Percentiles rank a stretch among this genome's conserved stretches.
phyloP scores from a whole-genome alignment of 37 sponge, comb jelly and placozoan genomes.

The Ianthella basta region DNA sequence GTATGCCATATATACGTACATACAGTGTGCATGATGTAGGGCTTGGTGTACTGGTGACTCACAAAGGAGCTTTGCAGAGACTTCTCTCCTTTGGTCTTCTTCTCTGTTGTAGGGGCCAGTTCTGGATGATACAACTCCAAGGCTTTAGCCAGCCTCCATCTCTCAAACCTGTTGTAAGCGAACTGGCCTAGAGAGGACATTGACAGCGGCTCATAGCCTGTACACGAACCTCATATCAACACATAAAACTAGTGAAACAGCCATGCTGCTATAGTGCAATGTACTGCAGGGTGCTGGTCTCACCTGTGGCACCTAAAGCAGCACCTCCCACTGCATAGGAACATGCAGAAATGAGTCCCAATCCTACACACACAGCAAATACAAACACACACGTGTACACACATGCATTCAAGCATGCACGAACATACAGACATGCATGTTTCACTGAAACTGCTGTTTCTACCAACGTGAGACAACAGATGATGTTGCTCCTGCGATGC shows the following conservation, averaged over 20 bases:
- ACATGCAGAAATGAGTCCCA: background rate
- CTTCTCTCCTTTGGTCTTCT: constrained; percentile 26
- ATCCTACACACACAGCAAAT: background rate
- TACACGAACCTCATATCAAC: too few species aligned
- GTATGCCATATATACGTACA: too few species aligned
- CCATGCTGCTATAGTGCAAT: too few species aligned
- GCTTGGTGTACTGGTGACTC: background rate
- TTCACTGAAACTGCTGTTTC: too few species aligned
- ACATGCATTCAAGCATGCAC: background rate
- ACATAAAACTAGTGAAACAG: too few species aligned
- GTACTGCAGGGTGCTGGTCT: background rate
- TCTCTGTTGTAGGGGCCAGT: constrained; percentile 1
- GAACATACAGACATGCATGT: too few species aligned
- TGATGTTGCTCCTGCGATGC: constrained; percentile 38
- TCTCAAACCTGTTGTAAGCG: constrained; percentile 32
- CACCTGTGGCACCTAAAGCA: background rate
- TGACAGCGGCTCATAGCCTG: background rate
- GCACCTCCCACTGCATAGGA: background rate
- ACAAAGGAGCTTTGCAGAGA: constrained; percentile 31
- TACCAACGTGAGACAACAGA: constrained; percentile 51
- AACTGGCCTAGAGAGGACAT: constrained; percentile 41
- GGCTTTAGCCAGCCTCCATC: constrained; percentile 68
- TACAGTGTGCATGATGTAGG: background rate
- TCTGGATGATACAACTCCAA: constrained; percentile 67
- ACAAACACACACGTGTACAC: background rate